Percentiles rank a stretch among this genome's conserved stretches.
Evolutionary conservation across 2,113 vertebrate genomes (phyloP).

Genomic region (Typhlomys cinereus): DNA sequence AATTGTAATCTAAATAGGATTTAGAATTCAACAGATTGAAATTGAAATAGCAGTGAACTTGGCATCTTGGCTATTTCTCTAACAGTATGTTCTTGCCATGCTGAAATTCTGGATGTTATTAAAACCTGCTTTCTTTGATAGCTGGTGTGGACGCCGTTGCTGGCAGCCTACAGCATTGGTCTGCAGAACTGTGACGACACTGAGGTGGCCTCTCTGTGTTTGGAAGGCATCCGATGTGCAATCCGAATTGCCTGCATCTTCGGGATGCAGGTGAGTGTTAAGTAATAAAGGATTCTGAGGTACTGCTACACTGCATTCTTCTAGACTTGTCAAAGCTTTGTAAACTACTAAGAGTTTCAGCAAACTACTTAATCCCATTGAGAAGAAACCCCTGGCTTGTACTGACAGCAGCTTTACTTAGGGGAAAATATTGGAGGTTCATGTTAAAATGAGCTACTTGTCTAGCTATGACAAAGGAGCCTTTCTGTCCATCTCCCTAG

Average conservation of each 20-base stretch:
- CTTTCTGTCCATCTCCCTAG: neutral
- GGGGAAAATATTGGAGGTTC: neutral
- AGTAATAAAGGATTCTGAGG: neutral
- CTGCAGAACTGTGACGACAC: constrained; percentile 98
- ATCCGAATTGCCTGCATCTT: constrained; percentile 97
- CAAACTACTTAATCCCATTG: neutral
- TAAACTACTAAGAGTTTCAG: neutral
- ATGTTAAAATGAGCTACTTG: neutral
- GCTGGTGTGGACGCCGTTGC: constrained; percentile 96
- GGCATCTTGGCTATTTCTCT: neutral
- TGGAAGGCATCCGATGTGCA: constrained; percentile 98
- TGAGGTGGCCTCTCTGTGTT: constrained; percentile 94
- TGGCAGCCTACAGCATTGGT: constrained; percentile 97
- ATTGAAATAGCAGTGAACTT: neutral
- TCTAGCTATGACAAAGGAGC: neutral
- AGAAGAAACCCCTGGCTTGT: neutral
- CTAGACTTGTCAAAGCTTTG: neutral
- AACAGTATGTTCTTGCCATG: neutral
- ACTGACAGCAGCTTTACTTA: neutral
- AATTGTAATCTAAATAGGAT: too few species aligned
- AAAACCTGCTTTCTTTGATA: constrained; percentile 77
- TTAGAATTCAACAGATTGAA: neutral
- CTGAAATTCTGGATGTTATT: neutral
- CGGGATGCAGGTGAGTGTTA: constrained; percentile 94
- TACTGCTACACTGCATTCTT: neutral